Evolutionary conservation across 1,140 invertebrate species (phyloP).

Genomic region (Cyclargus thomasi): DNA sequence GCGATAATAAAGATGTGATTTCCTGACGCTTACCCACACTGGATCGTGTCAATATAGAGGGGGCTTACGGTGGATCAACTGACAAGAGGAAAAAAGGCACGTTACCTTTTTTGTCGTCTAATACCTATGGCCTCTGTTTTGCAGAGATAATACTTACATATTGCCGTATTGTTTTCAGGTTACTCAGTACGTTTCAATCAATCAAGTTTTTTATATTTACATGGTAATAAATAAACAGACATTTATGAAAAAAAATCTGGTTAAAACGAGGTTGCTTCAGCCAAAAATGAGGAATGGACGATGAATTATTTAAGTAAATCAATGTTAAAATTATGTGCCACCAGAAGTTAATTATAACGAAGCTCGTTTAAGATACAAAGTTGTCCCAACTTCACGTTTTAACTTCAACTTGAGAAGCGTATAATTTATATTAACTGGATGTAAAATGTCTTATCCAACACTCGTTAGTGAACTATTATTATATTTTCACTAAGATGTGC

Average conservation of each 20-base stretch:
- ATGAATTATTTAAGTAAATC: neutral
- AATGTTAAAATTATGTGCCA: neutral
- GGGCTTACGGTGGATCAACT: neutral
- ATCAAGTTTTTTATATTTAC: no score
- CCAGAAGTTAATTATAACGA: neutral
- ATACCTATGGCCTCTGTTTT: neutral
- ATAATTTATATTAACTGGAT: neutral
- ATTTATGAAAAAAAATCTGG: no score
- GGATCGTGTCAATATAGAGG: neutral
- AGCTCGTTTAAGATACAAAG: neutral
- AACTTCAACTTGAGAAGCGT: neutral
- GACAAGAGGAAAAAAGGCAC: neutral
- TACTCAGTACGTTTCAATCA: neutral
- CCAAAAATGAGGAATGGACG: no score
- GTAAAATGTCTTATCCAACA: constrained; percentile 1
- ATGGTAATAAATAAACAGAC: no score
- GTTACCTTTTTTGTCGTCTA: neutral
- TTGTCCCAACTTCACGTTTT: neutral
- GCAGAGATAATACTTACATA: neutral
- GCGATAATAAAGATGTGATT: neutral
- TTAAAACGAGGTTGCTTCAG: no score
- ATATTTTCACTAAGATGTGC: neutral
- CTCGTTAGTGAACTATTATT: neutral
- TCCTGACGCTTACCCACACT: neutral
- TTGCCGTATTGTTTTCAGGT: neutral